Percentiles rank a stretch among this genome's conserved stretches.
Conservation (phyloP, 2,113 vertebrate genomes). For the Tragelaphus scriptus region DNA sequence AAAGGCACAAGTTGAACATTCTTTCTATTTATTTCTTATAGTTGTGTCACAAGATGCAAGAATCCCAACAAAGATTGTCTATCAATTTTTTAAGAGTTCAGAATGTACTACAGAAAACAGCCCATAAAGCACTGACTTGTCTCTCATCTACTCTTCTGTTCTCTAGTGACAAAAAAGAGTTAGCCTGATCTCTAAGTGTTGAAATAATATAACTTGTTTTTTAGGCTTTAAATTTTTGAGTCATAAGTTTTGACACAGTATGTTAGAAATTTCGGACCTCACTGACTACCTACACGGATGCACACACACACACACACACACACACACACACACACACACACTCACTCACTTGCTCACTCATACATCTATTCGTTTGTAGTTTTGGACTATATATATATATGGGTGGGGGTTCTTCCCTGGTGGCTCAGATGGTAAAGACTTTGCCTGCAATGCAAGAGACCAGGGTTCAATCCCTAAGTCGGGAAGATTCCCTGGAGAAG, state of each 20-base stretch:
- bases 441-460: not conserved
- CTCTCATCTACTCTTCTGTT: not conserved
- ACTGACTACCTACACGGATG: not conserved
- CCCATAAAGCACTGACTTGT: not conserved
- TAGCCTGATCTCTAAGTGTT: not conserved
- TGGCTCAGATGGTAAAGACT: not conserved
- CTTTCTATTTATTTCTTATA: slow-evolving; percentile 64
- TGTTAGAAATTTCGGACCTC: not conserved
- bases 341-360: too few relatives aligned
- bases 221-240: not conserved
- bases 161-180: not conserved
- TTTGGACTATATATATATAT: not conserved
- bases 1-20: slow-evolving; percentile 70
- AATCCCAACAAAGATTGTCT: not conserved
- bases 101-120: not conserved
- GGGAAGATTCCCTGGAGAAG: not conserved
- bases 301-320: not conserved
- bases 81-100: not conserved
- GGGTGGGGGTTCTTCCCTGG: not conserved
- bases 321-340: too few relatives aligned
- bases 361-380: not conserved
- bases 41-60: slow-evolving; percentile 61
- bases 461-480: not conserved
- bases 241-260: not conserved
- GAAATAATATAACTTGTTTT: not conserved